phyloP scores from a whole-genome alignment of 2,888 invertebrate species.

The Ceramica pisi region DNA sequence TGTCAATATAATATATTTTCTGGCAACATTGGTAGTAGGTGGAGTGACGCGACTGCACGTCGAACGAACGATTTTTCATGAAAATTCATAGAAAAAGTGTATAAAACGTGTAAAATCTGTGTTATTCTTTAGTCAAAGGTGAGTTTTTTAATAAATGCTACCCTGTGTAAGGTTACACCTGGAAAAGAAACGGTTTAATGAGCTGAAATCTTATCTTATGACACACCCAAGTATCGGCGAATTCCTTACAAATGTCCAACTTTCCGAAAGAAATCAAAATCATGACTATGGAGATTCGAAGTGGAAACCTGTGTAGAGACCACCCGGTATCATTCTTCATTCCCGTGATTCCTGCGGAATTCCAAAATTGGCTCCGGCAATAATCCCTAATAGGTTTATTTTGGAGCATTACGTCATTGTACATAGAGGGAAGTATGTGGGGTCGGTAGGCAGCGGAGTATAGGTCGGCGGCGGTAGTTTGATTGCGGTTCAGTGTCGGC shows the following conservation, averaged over 20 bases:
- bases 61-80: slow-evolving; percentile 83
- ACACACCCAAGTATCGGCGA: slow-evolving; percentile 86
- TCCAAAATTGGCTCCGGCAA: slow-evolving; percentile 71
- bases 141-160: slow-evolving; percentile 57
- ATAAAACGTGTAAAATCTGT: slow-evolving; percentile 63
- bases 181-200: slow-evolving; percentile 3
- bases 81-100: slow-evolving; percentile 72
- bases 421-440: slow-evolving; percentile 72
- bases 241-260: slow-evolving; percentile 69
- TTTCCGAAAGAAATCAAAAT: slow-evolving; percentile 62
- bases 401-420: slow-evolving; percentile 90
- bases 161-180: not conserved
- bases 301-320: slow-evolving; percentile 34
- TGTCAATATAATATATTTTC: slow-evolving; percentile 43
- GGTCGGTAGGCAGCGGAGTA: slow-evolving; percentile 68
- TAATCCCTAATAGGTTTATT: slow-evolving; percentile 89
- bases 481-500: slow-evolving; percentile 64
- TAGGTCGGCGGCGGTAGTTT: slow-evolving; percentile 71
- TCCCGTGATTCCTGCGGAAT: slow-evolving; percentile 68
- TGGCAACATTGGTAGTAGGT: slow-evolving; percentile 72
- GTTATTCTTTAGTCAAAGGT: slow-evolving; percentile 72
- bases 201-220: slow-evolving; percentile 73
- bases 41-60: slow-evolving; percentile 81
- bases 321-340: slow-evolving; percentile 30
- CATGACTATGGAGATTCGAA: slow-evolving; percentile 52